Conservation (phyloP, 2,797 vertebrate genomes). For the Eptatretus atami region DNA sequence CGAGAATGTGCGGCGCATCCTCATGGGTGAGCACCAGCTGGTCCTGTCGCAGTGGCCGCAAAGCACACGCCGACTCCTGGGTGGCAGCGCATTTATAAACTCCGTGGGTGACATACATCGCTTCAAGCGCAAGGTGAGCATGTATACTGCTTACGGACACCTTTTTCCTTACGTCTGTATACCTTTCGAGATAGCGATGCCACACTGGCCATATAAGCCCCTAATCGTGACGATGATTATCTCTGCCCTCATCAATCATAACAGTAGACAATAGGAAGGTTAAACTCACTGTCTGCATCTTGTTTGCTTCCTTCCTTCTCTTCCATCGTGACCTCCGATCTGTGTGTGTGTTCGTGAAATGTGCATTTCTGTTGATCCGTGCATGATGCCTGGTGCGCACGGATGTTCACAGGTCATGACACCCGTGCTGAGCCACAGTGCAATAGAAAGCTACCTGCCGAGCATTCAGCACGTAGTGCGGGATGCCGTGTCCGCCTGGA, state of each 20-base stretch:
- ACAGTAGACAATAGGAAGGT: too few species aligned
- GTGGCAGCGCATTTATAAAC: slow-evolving; percentile 67
- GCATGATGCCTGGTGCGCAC: too few species aligned
- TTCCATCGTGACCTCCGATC: not conserved
- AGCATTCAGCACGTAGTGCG: slow-evolving; percentile 90
- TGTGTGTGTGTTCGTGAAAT: too few species aligned
- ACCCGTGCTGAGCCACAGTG: slow-evolving; percentile 84
- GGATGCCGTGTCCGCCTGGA: slow-evolving; percentile 61
- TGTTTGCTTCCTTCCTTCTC: not conserved
- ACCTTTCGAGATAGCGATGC: too few species aligned
- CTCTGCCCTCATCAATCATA: too few species aligned
- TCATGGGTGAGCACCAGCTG: slow-evolving; percentile 76
- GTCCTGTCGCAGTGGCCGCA: slow-evolving; percentile 81
- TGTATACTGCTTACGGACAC: too few species aligned
- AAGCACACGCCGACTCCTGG: slow-evolving; percentile 56
- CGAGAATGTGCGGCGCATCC: slow-evolving; percentile 58
- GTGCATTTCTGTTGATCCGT: too few species aligned
- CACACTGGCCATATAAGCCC: too few species aligned
- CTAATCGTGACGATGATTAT: too few species aligned
- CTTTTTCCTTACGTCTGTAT: too few species aligned
- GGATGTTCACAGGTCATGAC: slow-evolving; percentile 37
- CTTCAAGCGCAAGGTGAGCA: slow-evolving; percentile 52
- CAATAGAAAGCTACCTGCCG: slow-evolving; percentile 64
- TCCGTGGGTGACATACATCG: slow-evolving; percentile 82
- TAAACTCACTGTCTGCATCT: not conserved